A percentile compares a stretch with the other conserved stretches of the same genome.
Evolutionary conservation across 2,888 invertebrate species (phyloP).

Genomic region (Theodoxus fluviatilis): DNA sequence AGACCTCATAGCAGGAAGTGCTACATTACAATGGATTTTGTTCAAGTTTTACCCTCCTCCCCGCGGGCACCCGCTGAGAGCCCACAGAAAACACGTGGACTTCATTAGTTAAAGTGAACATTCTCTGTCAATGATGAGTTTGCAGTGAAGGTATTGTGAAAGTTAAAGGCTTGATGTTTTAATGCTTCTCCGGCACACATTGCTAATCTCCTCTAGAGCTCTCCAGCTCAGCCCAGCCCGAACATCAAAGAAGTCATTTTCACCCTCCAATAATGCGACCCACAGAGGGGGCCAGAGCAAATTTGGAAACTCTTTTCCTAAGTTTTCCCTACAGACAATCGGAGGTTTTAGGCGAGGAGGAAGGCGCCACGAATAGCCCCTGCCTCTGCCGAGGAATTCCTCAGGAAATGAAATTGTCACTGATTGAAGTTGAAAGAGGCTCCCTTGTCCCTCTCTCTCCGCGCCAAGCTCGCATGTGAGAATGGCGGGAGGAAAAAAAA

Average conservation of each 20-base stretch:
- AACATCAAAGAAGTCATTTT: slow-evolving; percentile 22
- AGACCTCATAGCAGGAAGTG: slow-evolving; percentile 23
- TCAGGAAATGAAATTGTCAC: too few species aligned
- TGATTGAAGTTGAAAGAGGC: too few species aligned
- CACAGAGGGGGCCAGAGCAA: slow-evolving; percentile 1
- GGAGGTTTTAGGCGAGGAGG: slow-evolving; percentile 12
- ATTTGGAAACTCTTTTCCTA: slow-evolving; percentile 24
- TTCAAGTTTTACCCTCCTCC: neutral
- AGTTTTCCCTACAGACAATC: slow-evolving; percentile 22
- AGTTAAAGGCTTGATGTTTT: slow-evolving; percentile 22
- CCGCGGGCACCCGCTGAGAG: neutral
- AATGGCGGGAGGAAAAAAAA: too few species aligned
- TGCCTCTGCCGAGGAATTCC: too few species aligned
- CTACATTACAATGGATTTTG: slow-evolving; percentile 25
- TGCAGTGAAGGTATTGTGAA: slow-evolving; percentile 17
- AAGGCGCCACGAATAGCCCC: too few species aligned
- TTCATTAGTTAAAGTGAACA: slow-evolving; percentile 24
- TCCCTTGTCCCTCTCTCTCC: too few species aligned
- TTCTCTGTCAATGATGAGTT: slow-evolving; percentile 17
- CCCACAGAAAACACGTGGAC: slow-evolving; percentile 19
- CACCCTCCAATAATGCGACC: slow-evolving; percentile 23
- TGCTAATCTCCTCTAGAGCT: slow-evolving; percentile 18
- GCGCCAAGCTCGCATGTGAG: too few species aligned
- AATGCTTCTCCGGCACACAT: slow-evolving; percentile 11
- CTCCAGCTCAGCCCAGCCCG: slow-evolving; percentile 15